These are phyloP conservation scores for Capreolus pygargus DNA, from an alignment of 2,113 vertebrate species.

Conservation along the genomic window DNA sequence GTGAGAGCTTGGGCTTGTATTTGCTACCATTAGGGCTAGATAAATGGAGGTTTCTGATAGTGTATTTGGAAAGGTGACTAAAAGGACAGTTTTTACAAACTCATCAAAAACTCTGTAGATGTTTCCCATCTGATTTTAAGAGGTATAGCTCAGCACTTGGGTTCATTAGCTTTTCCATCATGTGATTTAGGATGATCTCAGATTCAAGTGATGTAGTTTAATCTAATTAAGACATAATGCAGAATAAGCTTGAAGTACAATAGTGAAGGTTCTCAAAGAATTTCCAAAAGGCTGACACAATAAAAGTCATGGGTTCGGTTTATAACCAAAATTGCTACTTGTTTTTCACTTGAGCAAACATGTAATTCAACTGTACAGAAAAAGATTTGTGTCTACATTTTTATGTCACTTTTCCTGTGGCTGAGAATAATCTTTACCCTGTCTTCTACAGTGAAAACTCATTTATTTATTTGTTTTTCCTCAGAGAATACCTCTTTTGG, in stretches of 20 bases:
- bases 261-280: not conserved
- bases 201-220: conserved; percentile 6
- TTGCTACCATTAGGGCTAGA: not conserved
- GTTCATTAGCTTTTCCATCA: not conserved
- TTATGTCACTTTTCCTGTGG: not conserved
- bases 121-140: not conserved
- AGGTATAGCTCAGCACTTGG: not conserved
- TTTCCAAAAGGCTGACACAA: not conserved
- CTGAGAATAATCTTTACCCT: not conserved
- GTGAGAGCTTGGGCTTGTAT: not conserved
- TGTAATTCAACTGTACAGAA: not conserved
- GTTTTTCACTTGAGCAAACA: conserved; percentile 14
- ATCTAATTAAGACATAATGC: conserved; percentile 34
- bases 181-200: conserved; percentile 42
- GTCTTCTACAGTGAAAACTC: not conserved
- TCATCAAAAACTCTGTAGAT: not conserved
- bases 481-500: not conserved
- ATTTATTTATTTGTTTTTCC: not conserved
- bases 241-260: not conserved
- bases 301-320: not conserved
- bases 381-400: not conserved
- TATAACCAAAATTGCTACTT: conserved; percentile 43
- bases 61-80: conserved; percentile 7
- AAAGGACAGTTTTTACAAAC: not conserved
- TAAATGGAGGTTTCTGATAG: not conserved